Percentiles rank a stretch among this genome's conserved stretches.
Conservation (phyloP, 2,797 vertebrate species). For the Halcyon chelicuti region DNA sequence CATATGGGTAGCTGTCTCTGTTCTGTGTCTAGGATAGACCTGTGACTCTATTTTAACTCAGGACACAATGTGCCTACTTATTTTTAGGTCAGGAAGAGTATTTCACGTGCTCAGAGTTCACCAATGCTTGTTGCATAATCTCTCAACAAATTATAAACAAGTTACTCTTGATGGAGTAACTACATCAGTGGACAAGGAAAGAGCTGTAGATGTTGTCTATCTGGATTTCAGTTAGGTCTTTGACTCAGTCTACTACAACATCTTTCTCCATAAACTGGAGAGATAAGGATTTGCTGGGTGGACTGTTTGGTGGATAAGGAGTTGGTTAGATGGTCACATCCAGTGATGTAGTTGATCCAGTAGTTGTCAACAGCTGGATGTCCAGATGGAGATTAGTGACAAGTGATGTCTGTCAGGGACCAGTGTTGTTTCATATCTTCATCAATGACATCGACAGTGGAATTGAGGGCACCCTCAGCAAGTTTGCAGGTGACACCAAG, state of each 20-base stretch:
- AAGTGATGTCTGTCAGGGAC: background rate
- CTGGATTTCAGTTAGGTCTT: background rate
- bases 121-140: background rate
- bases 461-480: too few species aligned
- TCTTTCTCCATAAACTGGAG: background rate
- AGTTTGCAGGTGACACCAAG: too few species aligned
- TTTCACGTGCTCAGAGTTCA: fast-evolving
- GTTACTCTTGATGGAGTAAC: background rate
- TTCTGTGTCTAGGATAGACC: background rate
- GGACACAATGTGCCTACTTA: fast-evolving
- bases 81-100: background rate
- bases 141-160: background rate
- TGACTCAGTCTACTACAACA: background rate
- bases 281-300: background rate
- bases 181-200: background rate
- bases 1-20: background rate
- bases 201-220: background rate
- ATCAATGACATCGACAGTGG: too few species aligned
- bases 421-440: background rate
- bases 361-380: background rate
- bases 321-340: background rate
- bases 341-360: too few species aligned
- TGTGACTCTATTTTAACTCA: background rate
- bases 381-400: background rate
- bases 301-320: background rate